Evolutionary conservation across 1,140 invertebrate genomes (phyloP), one percentile per base, ranked within the genome.

Genomic region (Elysia chlorotica): DNA sequence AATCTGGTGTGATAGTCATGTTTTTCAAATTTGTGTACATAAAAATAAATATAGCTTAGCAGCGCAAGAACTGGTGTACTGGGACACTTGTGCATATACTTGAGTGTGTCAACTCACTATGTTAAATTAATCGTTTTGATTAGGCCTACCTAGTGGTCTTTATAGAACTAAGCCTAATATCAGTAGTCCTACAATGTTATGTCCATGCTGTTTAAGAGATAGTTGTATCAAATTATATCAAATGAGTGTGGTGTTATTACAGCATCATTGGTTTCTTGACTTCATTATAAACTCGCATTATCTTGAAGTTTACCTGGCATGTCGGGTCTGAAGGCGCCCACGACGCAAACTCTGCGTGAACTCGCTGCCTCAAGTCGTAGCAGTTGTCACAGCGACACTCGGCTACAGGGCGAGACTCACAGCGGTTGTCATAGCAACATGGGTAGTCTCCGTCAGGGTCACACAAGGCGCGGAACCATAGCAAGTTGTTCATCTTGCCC

Each of bases 381-480:
- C 74, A 76, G 35, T 31, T 23, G 4, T 28, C 25, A 70, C 74
- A 75, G 21, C 25, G n/a, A 54, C 76, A 78, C 21, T 71, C n/a
- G n/a, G 75, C 66, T 17, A 21, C 19, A 21, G 65, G 10, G 23
- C 53, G 66, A 54, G 66, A 65, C 1, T 19, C 31, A 31, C 76
- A 78, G 17, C 21, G 21, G 66, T 67, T 62, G 35, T 69, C 41
- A 56, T 74, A 74, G 54, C 76, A 78, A 63, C 76, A 78, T 25
- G 76, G 76, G 19, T 53, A 56, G 31, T 53, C 36, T 2, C 76
- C 76, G 14, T 74, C 37, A 17, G 74, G 71, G 41, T 78, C 53
- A 65, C 76, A 78, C 38, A 78, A 54, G 4, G 74, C 76, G 23
- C 76, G 53, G 33, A 67, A 74, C 71, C 66, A 73, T 2, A 65